Evolutionary conservation across 2,888 invertebrate genomes (phyloP), one percentile per base, ranked within the genome.

Genomic region (Microctonus hyperodae): DNA sequence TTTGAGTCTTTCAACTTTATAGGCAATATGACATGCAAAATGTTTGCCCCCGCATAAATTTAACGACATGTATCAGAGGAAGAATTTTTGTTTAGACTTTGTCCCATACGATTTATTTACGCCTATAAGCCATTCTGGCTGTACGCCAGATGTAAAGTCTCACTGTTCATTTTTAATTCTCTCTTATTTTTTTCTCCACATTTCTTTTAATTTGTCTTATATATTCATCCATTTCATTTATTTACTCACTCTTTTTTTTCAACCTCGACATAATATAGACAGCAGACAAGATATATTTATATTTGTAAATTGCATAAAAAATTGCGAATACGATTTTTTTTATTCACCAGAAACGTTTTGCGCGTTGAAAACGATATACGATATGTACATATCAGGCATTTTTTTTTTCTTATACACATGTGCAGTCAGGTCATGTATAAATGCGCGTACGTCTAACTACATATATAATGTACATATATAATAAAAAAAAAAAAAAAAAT

Each of bases 21-120:
- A 55, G 16, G 9, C 16, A 48, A 60, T 31, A 31, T 60, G 48
- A 16, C 40, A 16, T n/a, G 31, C 48, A 48, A 44, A 33, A 60
- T 20, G 31, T 48, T 60, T 40, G 7, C 28, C 48, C 59, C 25
- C 48, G 31, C 16, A 44, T 20, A 48, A 40, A 23, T 23, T 51
- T 58, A 58, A 37, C 48, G 48, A 60, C 59, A 55, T 44, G 16
- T 44, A 25, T 23, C 40, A 35, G 40, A 35, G 33, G 33, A 33
- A 59, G 59, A n/a, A n/a, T 60, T 51, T 61, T 61, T 61, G 61
- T 61, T 61, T 61, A 61, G 61, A 50, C 61, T 61, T 50, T 16
- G 44, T 22, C 40, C 48, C 31, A 31, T 31, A 28, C 23, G 62
- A 63, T 63, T 50, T 40, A 55, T 63, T 63, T 55, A 63, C 28